Evolutionary conservation across 2,113 vertebrate genomes (phyloP).

Genomic region (Vimba vimba): DNA sequence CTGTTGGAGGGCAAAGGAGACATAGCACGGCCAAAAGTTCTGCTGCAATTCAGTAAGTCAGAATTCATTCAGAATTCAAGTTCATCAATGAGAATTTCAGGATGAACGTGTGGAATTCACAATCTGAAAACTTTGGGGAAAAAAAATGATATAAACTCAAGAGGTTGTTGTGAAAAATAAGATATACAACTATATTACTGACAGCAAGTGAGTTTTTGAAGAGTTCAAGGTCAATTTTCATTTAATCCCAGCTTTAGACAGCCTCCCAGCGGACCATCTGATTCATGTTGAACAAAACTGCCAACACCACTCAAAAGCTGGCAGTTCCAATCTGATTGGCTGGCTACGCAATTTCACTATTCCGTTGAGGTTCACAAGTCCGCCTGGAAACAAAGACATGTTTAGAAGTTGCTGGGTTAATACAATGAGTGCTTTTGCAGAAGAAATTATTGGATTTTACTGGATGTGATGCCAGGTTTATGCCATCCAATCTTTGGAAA

Average conservation of each 20-base stretch:
- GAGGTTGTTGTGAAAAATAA: background rate
- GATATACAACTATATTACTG: background rate
- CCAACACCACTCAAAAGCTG: background rate
- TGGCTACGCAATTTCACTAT: background rate
- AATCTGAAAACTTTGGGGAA: background rate
- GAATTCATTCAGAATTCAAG: constrained; percentile 68
- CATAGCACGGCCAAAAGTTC: constrained; percentile 62
- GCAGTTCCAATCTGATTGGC: background rate
- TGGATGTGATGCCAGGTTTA: background rate
- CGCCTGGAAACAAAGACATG: background rate
- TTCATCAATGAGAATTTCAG: constrained; percentile 63
- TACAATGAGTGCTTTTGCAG: background rate
- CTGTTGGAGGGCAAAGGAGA: constrained; percentile 62
- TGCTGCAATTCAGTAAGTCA: constrained; percentile 47
- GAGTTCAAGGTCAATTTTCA: background rate
- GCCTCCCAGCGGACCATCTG: background rate
- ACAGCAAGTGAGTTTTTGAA: background rate
- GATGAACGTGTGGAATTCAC: constrained; percentile 21
- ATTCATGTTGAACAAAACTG: constrained; percentile 2
- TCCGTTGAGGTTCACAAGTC: background rate
- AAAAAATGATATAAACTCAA: background rate
- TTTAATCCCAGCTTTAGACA: background rate
- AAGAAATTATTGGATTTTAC: background rate
- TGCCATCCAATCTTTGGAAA: background rate
- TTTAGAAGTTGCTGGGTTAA: background rate